phyloP scores from a whole-genome alignment of 2,113 vertebrate species.

The Etia nguti region DNA sequence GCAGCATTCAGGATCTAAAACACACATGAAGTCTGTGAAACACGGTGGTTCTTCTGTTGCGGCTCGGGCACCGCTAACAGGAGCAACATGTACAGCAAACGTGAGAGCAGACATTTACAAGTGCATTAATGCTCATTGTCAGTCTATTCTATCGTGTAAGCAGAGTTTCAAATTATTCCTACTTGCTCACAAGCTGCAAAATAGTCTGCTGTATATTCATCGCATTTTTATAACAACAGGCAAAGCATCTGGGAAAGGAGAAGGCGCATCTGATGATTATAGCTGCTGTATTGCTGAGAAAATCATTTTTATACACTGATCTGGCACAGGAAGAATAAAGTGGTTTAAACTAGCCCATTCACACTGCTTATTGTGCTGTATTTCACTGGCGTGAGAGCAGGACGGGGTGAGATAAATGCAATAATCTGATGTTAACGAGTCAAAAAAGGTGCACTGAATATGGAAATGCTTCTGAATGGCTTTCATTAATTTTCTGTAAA shows the following conservation, averaged over 20 bases:
- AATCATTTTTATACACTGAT: neutral
- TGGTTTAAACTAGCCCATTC: neutral
- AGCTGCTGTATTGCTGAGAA: neutral
- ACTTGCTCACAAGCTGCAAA: neutral
- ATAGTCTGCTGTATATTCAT: neutral
- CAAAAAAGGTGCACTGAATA: neutral
- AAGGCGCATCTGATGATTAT: neutral
- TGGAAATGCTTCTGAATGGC: neutral
- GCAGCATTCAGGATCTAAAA: neutral
- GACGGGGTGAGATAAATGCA: neutral
- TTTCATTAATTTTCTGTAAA: neutral
- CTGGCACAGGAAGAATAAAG: neutral
- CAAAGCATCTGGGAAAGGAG: neutral
- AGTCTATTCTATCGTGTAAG: neutral
- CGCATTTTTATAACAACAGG: neutral
- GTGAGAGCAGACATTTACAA: neutral
- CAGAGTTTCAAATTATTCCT: neutral
- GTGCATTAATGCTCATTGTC: neutral
- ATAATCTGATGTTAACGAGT: neutral
- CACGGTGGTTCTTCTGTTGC: rapidly evolving
- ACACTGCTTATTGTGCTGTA: neutral
- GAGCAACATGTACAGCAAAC: neutral
- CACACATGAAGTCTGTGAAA: neutral
- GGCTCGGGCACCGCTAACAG: rapidly evolving
- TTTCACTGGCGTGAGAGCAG: neutral